Percentiles rank a stretch among this genome's conserved stretches.
Evolutionary conservation across 92 coral and sea anemone genomes (phyloP).

Genomic region (Muricea muricata): DNA sequence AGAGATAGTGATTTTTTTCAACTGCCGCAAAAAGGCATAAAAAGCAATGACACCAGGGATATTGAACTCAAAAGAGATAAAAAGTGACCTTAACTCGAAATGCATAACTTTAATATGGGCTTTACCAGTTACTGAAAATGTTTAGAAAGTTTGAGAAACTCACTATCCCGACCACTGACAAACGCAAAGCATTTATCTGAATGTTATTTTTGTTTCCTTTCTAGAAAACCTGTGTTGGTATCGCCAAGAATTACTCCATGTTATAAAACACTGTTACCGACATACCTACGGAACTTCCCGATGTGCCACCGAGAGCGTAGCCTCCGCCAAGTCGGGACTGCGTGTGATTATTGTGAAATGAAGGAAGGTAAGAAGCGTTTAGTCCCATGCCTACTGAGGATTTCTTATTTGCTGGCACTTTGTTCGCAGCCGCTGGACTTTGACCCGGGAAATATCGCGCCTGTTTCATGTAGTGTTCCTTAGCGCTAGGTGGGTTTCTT

Average conservation of each 20-base stretch:
- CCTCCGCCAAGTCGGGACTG: constrained; percentile 72
- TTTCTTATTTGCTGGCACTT: constrained; percentile 54
- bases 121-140: too few relatives aligned
- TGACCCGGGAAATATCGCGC: constrained; percentile 96
- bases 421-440: constrained; percentile 57
- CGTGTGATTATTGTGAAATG: constrained; percentile 18
- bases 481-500: constrained; percentile 94
- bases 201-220: not conserved
- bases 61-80: too few relatives aligned
- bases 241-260: not conserved
- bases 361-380: constrained; percentile 63
- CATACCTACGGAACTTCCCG: constrained; percentile 20
- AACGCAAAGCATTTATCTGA: too few relatives aligned
- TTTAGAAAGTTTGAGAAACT: too few relatives aligned
- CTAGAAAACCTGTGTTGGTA: not conserved
- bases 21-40: too few relatives aligned
- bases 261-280: not conserved
- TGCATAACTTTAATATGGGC: too few relatives aligned
- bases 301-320: constrained; percentile 11
- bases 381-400: constrained; percentile 75
- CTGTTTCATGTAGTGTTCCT: constrained; percentile 93
- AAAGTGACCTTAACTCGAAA: too few relatives aligned
- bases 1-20: too few relatives aligned
- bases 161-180: too few relatives aligned
- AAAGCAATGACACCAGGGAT: too few relatives aligned